Percentiles rank a stretch among this genome's conserved stretches.
Evolutionary conservation across 2,888 invertebrate genomes (phyloP).

Genomic region (Acrocera orbiculus): DNA sequence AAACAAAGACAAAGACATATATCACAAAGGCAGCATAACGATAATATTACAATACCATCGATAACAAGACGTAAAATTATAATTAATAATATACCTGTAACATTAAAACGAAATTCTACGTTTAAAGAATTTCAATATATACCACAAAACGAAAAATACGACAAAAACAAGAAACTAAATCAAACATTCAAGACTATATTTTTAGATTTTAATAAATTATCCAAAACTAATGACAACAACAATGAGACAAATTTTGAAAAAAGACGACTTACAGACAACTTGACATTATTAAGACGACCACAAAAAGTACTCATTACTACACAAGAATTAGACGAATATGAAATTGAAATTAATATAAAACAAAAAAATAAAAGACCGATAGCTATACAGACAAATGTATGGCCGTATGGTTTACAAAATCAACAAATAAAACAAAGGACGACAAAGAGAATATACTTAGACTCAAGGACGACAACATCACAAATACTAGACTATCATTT

Average conservation of each 20-base stretch:
- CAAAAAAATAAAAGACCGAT: conserved; percentile 20
- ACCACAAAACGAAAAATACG: background rate
- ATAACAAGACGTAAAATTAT: conserved; percentile 21
- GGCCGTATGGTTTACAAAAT: too few species aligned
- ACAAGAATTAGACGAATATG: conserved; percentile 21
- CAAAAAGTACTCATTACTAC: conserved; percentile 24
- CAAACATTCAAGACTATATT: background rate
- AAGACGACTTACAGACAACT: conserved; percentile 11
- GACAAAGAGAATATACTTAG: too few species aligned
- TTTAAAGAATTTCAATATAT: too few species aligned
- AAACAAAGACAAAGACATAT: conserved; percentile 4
- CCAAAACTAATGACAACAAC: conserved; percentile 9
- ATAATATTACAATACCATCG: too few species aligned
- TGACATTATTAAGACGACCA: conserved; percentile 10
- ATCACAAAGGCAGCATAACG: conserved; percentile 1
- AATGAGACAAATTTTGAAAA: conserved; percentile 19
- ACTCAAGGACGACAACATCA: too few species aligned
- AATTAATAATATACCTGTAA: conserved; percentile 26
- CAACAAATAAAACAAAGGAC: too few species aligned
- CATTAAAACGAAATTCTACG: conserved; percentile 20
- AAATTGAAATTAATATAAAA: conserved; percentile 30
- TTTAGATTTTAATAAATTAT: background rate
- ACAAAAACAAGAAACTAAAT: conserved; percentile 5
- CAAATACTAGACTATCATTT: too few species aligned
- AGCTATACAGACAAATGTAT: too few species aligned